phyloP scores from a whole-genome alignment of 2,113 vertebrate genomes.

The Calcarius ornatus region DNA sequence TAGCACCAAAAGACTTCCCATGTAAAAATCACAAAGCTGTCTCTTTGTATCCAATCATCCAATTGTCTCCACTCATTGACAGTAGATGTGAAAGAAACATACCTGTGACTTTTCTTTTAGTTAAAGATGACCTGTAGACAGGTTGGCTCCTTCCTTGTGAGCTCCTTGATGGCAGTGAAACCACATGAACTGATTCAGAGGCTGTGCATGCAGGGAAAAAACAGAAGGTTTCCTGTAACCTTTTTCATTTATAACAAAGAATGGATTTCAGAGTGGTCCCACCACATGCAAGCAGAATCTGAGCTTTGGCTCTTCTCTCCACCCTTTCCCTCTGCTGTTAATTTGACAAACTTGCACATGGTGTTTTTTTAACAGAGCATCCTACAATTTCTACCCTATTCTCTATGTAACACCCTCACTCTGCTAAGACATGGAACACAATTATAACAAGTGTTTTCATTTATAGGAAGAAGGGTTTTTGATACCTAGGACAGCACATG shows the following conservation, averaged over 20 bases:
- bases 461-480: background rate
- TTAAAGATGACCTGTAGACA: constrained; percentile 77
- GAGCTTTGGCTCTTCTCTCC: background rate
- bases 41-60: background rate
- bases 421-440: background rate
- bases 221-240: constrained; percentile 4
- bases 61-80: background rate
- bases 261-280: background rate
- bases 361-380: background rate
- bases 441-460: background rate
- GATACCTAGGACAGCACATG: background rate
- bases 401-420: background rate
- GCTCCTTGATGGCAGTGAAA: constrained; percentile 90
- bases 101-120: constrained; percentile 86
- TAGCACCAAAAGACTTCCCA: background rate
- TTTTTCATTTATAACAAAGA: background rate
- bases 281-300: background rate
- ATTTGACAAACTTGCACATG: background rate
- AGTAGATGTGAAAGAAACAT: constrained; percentile 29
- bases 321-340: background rate
- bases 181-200: constrained; percentile 94
- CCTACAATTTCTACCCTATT: background rate
- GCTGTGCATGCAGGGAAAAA: constrained; percentile 79
- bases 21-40: background rate
- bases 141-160: constrained; percentile 79